Percentiles rank a stretch among this genome's conserved stretches.
phyloP scores from a whole-genome alignment of 2,888 invertebrate species.

The Sesia bembeciformis region DNA sequence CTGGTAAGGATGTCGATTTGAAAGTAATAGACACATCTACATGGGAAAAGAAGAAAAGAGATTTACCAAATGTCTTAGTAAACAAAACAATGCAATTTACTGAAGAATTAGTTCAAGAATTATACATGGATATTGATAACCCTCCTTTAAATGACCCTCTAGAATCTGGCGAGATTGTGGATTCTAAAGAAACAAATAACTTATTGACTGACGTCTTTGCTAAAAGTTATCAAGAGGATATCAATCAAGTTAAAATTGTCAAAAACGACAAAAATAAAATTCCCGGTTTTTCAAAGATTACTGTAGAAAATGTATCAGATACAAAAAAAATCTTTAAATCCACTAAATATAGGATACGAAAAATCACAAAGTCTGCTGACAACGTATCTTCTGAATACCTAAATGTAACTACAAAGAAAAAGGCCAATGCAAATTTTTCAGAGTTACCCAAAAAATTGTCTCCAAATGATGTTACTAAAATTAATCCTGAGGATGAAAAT shows the following conservation, averaged over 20 bases:
- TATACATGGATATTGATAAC: constrained; percentile 33
- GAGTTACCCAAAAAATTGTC: no score
- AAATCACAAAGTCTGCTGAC: no score
- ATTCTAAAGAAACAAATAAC: constrained; percentile 6
- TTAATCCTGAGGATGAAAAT: no score
- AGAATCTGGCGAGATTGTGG: constrained; percentile 31
- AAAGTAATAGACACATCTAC: constrained; percentile 23
- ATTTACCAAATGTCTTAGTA: constrained; percentile 31
- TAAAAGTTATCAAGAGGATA: not conserved
- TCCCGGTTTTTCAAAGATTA: not conserved
- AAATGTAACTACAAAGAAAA: no score
- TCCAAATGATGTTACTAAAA: no score
- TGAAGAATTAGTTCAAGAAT: constrained; percentile 22
- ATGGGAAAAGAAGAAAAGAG: constrained; percentile 27
- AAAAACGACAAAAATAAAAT: not conserved
- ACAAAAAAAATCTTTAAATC: no score
- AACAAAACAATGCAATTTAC: constrained; percentile 13
- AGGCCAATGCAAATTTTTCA: no score
- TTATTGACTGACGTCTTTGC: not conserved
- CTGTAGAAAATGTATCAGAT: not conserved
- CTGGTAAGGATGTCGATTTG: constrained; percentile 31
- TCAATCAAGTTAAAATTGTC: not conserved
- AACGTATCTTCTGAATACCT: no score
- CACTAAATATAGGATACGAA: no score
- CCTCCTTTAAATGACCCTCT: constrained; percentile 20